phyloP scores from a whole-genome alignment of 2,113 vertebrate species.

The Neofelis nebulosa region DNA sequence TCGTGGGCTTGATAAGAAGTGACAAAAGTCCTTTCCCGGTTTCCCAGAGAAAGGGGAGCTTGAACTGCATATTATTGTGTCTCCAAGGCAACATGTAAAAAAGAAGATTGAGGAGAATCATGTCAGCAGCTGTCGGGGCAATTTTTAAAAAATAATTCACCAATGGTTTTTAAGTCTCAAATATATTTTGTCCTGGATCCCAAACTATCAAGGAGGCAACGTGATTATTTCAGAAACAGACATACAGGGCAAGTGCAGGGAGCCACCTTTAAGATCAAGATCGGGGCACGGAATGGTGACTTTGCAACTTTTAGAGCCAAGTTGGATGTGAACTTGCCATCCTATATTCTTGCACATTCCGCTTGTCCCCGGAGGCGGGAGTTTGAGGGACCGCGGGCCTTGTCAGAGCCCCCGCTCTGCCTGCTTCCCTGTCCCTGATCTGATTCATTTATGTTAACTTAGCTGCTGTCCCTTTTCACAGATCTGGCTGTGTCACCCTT shows the following conservation, averaged over 20 bases:
- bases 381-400: not conserved
- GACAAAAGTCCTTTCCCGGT: conserved; percentile 32
- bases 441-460: not conserved
- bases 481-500: conserved; percentile 44
- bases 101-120: not conserved
- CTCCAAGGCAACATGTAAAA: conserved; percentile 35
- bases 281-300: accelerated
- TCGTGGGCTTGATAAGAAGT: conserved; percentile 48
- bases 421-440: not conserved
- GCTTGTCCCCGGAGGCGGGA: conserved; percentile 24
- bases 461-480: conserved; percentile 7
- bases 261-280: not conserved
- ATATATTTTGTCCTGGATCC: not conserved
- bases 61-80: not conserved
- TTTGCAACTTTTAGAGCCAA: conserved; percentile 34
- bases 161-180: not conserved
- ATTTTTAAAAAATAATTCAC: not conserved
- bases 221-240: not conserved
- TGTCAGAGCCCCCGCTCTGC: accelerated
- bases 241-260: not conserved
- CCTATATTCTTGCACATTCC: not conserved
- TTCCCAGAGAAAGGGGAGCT: conserved; percentile 48
- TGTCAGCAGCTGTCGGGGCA: not conserved
- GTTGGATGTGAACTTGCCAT: conserved; percentile 21
- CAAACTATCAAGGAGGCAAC: not conserved